These are phyloP conservation scores for Sinodicranocentrus sp. DNA, from an alignment of 2,888 invertebrate species.

Conservation along the genomic window DNA sequence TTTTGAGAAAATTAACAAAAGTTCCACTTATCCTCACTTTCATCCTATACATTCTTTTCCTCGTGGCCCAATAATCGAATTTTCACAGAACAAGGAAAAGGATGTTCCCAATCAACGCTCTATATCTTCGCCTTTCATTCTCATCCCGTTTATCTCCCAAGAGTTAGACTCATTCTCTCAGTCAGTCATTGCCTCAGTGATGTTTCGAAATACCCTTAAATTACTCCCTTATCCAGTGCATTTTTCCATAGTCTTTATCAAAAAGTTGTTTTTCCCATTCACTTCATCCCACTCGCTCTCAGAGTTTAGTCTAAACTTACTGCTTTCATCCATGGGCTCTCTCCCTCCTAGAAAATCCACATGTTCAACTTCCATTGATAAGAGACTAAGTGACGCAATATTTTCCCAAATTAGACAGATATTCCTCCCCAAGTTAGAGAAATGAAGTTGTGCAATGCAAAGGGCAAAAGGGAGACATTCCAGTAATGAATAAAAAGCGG, in stretches of 20 bases:
- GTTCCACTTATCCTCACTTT: conserved; percentile 8
- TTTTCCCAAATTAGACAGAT: conserved; percentile 62
- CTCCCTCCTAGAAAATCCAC: conserved; percentile 21
- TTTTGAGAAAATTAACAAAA: conserved; percentile 4
- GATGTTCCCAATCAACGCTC: conserved; percentile 54
- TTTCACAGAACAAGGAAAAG: conserved; percentile 57
- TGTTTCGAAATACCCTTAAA: conserved; percentile 53
- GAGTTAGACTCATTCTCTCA: conserved; percentile 2
- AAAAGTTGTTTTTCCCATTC: conserved; percentile 14
- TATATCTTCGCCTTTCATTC: conserved; percentile 15
- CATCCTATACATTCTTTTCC: neutral
- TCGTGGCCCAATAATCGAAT: conserved; percentile 53
- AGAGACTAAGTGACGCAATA: conserved; percentile 61
- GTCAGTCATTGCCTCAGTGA: conserved; percentile 34
- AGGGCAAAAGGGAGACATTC: conserved; percentile 53
- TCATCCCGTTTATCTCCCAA: conserved; percentile 11
- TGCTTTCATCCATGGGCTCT: too few species aligned
- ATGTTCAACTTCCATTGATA: conserved; percentile 51
- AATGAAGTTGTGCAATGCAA: conserved; percentile 52
- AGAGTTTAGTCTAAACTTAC: too few species aligned
- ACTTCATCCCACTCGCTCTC: neutral
- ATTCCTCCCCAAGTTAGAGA: conserved; percentile 38
- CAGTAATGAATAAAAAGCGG: conserved; percentile 53
- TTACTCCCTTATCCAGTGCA: conserved; percentile 41
- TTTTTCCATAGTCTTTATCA: conserved; percentile 16